Percentiles rank a stretch among this genome's conserved stretches.
phyloP scores from a whole-genome alignment of 2,113 vertebrate genomes.

The Megaceryle torquata region DNA sequence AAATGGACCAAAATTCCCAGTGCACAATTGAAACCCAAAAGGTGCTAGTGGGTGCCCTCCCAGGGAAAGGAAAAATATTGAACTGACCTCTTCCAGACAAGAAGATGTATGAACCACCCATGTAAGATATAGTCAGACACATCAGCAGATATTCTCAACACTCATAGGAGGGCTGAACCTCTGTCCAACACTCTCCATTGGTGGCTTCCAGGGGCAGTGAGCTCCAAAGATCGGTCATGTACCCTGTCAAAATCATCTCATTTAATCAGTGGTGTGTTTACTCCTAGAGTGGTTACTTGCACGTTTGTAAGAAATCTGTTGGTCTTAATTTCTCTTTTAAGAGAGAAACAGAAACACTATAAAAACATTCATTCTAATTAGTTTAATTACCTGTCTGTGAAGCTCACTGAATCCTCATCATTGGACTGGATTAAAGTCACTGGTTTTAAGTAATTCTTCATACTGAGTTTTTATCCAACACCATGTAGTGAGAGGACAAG shows the following conservation, averaged over 20 bases:
- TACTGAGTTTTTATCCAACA: not conserved
- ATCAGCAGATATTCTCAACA: not conserved
- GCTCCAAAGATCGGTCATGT: not conserved
- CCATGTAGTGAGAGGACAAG: not conserved
- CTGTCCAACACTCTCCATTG: not conserved
- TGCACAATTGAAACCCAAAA: not conserved
- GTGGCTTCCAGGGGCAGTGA: not conserved
- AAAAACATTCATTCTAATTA: constrained; percentile 39
- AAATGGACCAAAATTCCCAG: not conserved
- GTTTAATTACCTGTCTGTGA: constrained; percentile 33
- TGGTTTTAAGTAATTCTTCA: constrained; percentile 13
- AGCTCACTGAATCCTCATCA: not conserved
- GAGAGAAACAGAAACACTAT: constrained; percentile 14
- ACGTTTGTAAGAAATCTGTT: not conserved
- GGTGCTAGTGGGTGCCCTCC: not conserved
- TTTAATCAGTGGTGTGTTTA: not conserved
- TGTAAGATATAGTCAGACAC: not conserved
- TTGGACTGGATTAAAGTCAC: not conserved
- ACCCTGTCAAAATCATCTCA: not conserved
- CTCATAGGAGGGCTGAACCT: not conserved
- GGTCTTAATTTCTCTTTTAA: not conserved
- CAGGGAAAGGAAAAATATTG: not conserved
- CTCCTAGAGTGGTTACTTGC: not conserved
- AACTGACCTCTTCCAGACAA: not conserved
- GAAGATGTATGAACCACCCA: not conserved